These are phyloP conservation scores for Herminia tarsipennalis DNA, from an alignment of 2,888 invertebrate species.

Conservation along the genomic window DNA sequence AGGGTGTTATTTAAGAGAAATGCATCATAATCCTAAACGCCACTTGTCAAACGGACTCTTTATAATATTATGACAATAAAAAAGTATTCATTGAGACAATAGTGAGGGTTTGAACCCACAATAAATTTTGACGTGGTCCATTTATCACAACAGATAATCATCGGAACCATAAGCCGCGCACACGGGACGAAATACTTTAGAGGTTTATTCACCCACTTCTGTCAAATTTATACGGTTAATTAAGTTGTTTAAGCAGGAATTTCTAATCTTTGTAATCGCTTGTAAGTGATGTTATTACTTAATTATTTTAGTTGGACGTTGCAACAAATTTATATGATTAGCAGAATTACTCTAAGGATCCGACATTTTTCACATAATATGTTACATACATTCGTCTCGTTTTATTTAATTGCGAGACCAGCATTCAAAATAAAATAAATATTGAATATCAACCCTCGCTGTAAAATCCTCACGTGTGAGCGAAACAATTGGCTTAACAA, in stretches of 20 bases:
- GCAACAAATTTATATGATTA: no score
- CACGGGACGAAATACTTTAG: slow-evolving; percentile 73
- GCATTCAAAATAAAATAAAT: no score
- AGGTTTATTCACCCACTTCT: slow-evolving; percentile 67
- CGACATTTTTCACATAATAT: no score
- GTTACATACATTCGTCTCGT: no score
- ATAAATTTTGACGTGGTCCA: slow-evolving; percentile 82
- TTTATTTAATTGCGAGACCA: no score
- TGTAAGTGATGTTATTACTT: slow-evolving; percentile 38
- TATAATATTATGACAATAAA: slow-evolving; percentile 81
- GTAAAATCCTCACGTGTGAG: slow-evolving; percentile 32
- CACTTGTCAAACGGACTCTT: slow-evolving; percentile 75
- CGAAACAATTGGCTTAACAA: slow-evolving; percentile 40
- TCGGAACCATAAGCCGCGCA: slow-evolving; percentile 62
- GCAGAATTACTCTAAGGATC: slow-evolving; percentile 1
- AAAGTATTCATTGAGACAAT: slow-evolving; percentile 85
- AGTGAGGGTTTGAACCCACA: slow-evolving; percentile 74
- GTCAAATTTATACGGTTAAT: slow-evolving; percentile 58
- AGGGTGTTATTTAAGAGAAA: slow-evolving; percentile 58
- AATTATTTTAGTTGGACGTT: slow-evolving; percentile 31
- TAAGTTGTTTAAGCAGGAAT: slow-evolving; percentile 47
- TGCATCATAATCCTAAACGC: slow-evolving; percentile 76
- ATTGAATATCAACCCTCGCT: slow-evolving; percentile 8
- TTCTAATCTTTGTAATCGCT: slow-evolving; percentile 41
- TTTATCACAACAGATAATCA: slow-evolving; percentile 81